A percentile compares a stretch with the other conserved stretches of the same genome.
These are phyloP conservation scores for Vidua macroura DNA, from an alignment of 2,113 vertebrate species.

Conservation along the genomic window DNA sequence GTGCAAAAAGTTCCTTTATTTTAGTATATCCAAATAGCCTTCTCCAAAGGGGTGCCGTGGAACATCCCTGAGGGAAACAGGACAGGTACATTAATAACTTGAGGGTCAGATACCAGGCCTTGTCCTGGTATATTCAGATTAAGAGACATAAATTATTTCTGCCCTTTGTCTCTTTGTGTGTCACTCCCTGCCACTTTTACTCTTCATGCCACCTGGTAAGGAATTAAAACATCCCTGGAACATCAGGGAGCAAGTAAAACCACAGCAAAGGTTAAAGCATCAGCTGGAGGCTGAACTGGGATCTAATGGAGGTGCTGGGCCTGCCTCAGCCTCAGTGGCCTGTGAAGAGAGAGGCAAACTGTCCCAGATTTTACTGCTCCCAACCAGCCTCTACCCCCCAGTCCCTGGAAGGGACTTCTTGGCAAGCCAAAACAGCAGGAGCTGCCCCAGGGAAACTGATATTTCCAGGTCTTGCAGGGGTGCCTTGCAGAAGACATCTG, in stretches of 20 bases:
- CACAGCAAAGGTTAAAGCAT: not conserved
- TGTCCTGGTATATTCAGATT: not conserved
- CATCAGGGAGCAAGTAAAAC: not conserved
- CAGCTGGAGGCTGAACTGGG: not conserved
- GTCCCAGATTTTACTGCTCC: not conserved
- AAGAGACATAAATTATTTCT: not conserved
- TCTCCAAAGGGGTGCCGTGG: not conserved
- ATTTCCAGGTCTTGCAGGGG: not conserved
- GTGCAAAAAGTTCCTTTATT: not conserved
- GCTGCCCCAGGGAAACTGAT: not conserved
- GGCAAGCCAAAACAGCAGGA: not conserved
- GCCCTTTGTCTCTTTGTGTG: not conserved
- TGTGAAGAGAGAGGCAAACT: not conserved
- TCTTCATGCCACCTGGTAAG: not conserved
- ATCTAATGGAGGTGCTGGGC: not conserved
- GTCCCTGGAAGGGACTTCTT: not conserved
- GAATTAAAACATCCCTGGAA: not conserved
- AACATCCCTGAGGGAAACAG: not conserved
- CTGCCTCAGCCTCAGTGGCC: not conserved
- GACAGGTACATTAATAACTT: not conserved
- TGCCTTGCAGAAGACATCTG: not conserved
- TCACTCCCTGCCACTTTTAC: not conserved
- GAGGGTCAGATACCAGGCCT: not conserved
- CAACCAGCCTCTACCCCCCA: not conserved
- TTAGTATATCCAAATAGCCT: not conserved